Percentiles rank a stretch among this genome's conserved stretches.
Conservation (phyloP, 2,113 vertebrate genomes). For the Gymnogyps californianus region DNA sequence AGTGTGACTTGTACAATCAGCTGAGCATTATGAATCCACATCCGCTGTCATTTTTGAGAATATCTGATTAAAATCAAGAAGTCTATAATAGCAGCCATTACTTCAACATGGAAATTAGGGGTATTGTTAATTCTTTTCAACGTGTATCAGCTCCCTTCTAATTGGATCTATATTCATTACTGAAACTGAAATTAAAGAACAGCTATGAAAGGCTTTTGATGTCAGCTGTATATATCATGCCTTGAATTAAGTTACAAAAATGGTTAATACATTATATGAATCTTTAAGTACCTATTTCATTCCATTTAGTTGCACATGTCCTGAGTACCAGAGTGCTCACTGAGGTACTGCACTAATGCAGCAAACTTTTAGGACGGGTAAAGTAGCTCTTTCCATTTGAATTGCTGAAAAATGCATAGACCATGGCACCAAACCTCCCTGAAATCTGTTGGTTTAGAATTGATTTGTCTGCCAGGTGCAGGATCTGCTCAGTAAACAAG, state of each 20-base stretch:
- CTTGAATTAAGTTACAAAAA: slow-evolving; percentile 27
- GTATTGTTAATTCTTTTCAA: slow-evolving; percentile 40
- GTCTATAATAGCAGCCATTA: slow-evolving; percentile 52
- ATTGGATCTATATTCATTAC: slow-evolving; percentile 45
- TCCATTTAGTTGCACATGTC: not conserved
- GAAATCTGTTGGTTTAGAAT: not conserved
- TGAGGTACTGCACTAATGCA: not conserved
- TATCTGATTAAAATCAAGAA: slow-evolving; percentile 52
- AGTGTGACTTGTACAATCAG: not conserved
- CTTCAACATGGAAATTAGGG: slow-evolving; percentile 19
- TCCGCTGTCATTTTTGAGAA: not conserved
- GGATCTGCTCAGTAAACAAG: not conserved
- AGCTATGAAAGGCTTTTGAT: slow-evolving; percentile 35
- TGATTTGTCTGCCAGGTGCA: not conserved
- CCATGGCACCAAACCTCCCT: not conserved
- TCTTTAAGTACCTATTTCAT: not conserved
- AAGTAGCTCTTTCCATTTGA: not conserved
- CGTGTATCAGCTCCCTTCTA: not conserved
- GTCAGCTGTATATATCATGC: slow-evolving; percentile 5
- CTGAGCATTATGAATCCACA: not conserved
- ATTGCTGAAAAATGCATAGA: not conserved
- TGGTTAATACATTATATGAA: not conserved
- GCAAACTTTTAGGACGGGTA: not conserved
- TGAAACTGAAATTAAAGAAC: slow-evolving; percentile 28
- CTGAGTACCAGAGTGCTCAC: not conserved